Evolutionary conservation across 2,888 invertebrate species (phyloP).

Genomic region (Hypomecis punctinalis): DNA sequence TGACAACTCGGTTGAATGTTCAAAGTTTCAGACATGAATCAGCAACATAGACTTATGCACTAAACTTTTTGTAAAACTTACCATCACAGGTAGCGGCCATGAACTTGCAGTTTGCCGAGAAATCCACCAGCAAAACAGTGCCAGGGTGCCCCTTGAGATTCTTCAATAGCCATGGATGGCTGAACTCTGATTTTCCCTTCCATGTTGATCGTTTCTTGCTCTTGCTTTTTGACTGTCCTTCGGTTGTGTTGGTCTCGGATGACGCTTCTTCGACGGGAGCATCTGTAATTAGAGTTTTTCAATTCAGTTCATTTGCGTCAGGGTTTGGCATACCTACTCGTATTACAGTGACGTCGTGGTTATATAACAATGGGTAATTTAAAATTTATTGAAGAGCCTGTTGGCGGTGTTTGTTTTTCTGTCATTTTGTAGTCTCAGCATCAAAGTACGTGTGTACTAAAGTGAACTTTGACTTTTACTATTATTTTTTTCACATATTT

Average conservation of each 20-base stretch:
- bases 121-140: constrained; percentile 90
- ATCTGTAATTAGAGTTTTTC: constrained; percentile 54
- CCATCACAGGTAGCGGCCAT: constrained; percentile 94
- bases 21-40: constrained; percentile 2
- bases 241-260: constrained; percentile 61
- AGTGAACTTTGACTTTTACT: no score
- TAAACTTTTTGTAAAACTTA: constrained; percentile 72
- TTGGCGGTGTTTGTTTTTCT: no score
- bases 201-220: constrained; percentile 80
- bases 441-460: no score
- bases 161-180: constrained; percentile 91
- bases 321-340: no score
- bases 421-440: no score
- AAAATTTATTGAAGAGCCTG: no score
- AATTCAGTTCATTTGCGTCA: background rate
- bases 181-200: constrained; percentile 83
- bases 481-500: no score
- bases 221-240: constrained; percentile 71
- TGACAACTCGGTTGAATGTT: background rate
- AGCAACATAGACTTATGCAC: constrained; percentile 5
- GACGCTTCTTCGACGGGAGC: constrained; percentile 65
- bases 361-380: no score
- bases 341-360: no score
- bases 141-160: constrained; percentile 93
- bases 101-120: constrained; percentile 94